Evolutionary conservation across 1,140 invertebrate genomes (phyloP).

Genomic region (Drosophila repletoides): DNA sequence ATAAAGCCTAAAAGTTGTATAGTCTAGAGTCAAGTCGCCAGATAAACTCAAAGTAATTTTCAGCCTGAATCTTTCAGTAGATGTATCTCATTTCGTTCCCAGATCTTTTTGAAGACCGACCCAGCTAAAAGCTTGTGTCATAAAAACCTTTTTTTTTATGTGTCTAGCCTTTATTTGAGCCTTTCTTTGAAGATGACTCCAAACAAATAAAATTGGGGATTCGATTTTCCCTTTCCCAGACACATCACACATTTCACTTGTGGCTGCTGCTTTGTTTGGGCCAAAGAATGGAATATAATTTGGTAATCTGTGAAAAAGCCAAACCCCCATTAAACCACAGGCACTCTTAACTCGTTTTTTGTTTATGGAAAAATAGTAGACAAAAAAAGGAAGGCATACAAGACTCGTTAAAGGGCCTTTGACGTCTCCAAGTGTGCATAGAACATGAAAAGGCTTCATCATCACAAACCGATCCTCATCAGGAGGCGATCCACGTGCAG

Average conservation of each 20-base stretch:
- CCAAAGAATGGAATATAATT: conserved; percentile 54
- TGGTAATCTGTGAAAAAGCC: conserved; percentile 80
- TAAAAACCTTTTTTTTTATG: no score
- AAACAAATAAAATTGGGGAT: conserved; percentile 13
- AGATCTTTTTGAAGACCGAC: no score
- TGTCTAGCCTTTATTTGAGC: no score
- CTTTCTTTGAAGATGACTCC: conserved; percentile 25
- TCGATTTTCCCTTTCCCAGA: conserved; percentile 29
- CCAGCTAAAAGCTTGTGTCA: no score
- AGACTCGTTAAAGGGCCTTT: conserved; percentile 65
- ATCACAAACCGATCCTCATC: conserved; percentile 30
- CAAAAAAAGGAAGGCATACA: conserved; percentile 47
- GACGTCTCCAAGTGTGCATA: conserved; percentile 65
- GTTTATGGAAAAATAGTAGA: conserved; percentile 7
- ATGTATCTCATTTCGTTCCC: no score
- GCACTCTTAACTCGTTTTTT: conserved; percentile 64
- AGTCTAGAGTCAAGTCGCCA: no score
- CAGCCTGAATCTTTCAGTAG: no score
- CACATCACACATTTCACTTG: conserved; percentile 40
- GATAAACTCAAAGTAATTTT: no score
- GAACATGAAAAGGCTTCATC: conserved; percentile 67
- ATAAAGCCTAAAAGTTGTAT: no score
- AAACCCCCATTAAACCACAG: conserved; percentile 79
- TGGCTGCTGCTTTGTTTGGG: conserved; percentile 47
- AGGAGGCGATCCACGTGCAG: conserved; percentile 56